Base-by-base conservation (phyloP, 2,113 vertebrate genomes). In the Poicephalus gulielmi region DNA sequence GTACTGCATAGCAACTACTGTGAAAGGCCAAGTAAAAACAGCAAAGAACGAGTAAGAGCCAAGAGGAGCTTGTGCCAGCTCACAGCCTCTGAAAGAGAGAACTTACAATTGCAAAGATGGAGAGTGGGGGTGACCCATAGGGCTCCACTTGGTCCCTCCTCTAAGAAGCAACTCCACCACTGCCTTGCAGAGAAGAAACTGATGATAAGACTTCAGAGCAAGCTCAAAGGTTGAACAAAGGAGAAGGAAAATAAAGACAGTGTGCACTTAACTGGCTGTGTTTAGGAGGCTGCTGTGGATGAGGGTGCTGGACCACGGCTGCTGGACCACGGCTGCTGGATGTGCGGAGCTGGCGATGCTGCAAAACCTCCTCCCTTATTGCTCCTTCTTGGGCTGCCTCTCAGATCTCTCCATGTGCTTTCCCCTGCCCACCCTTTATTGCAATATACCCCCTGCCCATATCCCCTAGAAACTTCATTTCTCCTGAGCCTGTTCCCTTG, bases 51-150 rank as follows among this genome's bases (percentile, higher is more conserved):
- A 30, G 33, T 33, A 66, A 71, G 52, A 90, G 67, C 68, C 7
- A 25, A 69, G 88, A 76, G 44, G 44, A 88, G 14, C 67, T 86
- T 10, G 6, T 76, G 71, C 76, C 71, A 74, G 57, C 67, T 88
- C 46, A 30, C 55, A 85, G 69, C 43, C 53, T 60, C 31, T 1
- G 10, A 74, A 49, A 44, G 11, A 66, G 31, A 85, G 68, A 90
- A 83, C 23, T 46, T 62, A 22, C 3, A 50, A 11, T 27, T 64
- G 39, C 39, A 52, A 69, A 83, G 59, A 55, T 33, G 49, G 43
- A 74, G 35, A 33, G 41, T 1, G 1, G 7, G 33, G 37, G 73
- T 41, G 41, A 18, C 14, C 46, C 28, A 4, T 0, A 1, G 60
- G 19, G 13, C 43, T 79, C 66, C 19, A 5, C n/a, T 41, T 11